Percentiles rank a stretch among this genome's conserved stretches.
Conservation (phyloP, 1,140 invertebrate species). For the Eufriesea mexicana region DNA sequence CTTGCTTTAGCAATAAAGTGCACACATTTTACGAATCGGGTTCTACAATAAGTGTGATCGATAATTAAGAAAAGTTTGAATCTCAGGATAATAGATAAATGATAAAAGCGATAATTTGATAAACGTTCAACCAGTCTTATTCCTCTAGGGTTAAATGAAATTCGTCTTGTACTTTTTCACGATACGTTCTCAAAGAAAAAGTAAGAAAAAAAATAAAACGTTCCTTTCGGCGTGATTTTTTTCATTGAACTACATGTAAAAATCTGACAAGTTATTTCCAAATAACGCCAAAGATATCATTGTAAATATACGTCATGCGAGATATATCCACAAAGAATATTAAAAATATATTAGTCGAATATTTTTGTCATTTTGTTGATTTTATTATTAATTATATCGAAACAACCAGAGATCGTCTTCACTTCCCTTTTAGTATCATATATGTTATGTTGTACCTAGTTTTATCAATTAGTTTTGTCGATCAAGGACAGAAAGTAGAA, state of each 20-base stretch:
- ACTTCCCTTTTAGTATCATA: not conserved
- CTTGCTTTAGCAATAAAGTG: constrained; percentile 19
- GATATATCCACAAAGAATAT: not conserved
- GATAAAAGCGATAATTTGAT: constrained; percentile 10
- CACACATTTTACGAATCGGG: not conserved
- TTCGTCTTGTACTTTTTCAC: constrained; percentile 16
- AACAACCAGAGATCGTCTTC: not conserved
- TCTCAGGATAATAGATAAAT: constrained; percentile 66
- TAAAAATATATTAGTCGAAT: constrained; percentile 4
- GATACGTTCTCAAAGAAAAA: not conserved
- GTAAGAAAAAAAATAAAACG: not conserved
- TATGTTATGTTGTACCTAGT: not conserved
- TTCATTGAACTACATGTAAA: not conserved
- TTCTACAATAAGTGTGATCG: not conserved
- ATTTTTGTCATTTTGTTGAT: not conserved
- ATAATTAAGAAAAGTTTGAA: constrained; percentile 65
- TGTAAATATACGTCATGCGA: constrained; percentile 35
- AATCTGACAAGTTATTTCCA: constrained; percentile 33
- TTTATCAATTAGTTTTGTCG: constrained; percentile 17
- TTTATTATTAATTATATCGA: not conserved
- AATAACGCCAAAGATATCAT: constrained; percentile 40
- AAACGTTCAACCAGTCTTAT: constrained; percentile 3
- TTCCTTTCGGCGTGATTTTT: not conserved
- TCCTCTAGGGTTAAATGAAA: not conserved
- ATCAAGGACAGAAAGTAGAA: constrained; percentile 27